Base-by-base conservation (phyloP, 2,888 invertebrate genomes). In the Altica lythri region DNA sequence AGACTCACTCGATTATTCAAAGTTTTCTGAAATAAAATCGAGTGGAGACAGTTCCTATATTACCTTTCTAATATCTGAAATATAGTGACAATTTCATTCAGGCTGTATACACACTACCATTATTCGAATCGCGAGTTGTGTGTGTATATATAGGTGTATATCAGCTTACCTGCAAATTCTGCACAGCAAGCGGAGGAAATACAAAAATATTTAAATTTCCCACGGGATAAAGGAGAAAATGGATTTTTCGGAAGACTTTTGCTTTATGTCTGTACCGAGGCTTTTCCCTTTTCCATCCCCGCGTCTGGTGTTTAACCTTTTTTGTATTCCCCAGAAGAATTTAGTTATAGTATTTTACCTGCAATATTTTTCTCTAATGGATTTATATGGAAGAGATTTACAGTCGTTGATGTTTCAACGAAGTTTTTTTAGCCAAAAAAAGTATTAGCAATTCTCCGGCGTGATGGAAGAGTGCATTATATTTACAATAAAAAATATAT, bases 141-240 rank as follows among this genome's bases (percentile, higher is more conserved):
- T 46, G 35, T 40, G 32, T 43, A 45, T 38, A 49, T 64, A 61
- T 62, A 61, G 63, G 62, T 56, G 64, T 68, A 68, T 71, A 70
- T 72, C 69, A 71, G 70, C 70, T 72, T 71, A 70, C 72, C 69
- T 67, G 62, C 60, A 63, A 62, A 54, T 58, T 49, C 29, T 32
- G 22, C 40, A 40, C 22, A 40, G 30, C 12, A 40, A 49, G 32
- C 40, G 29, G 49, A 55, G 61, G 65, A 69, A 69, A 69, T 70
- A 66, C 67, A 67, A 68, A 71, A 72, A 72, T 72, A 72, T 73
- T 71, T 68, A 70, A 73, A 74, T 74, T 74, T 74, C 74, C 74
- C 73, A 64, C 56, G 72, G 71, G 71, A 69, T 60, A 32, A 53
- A 27, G n/a, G 58, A 62, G 70, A 71, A 68, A 74, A 74, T 72